Percentiles rank a stretch among this genome's conserved stretches.
Conservation (phyloP, 1,140 invertebrate genomes). For the Neodiprion fabricii region DNA sequence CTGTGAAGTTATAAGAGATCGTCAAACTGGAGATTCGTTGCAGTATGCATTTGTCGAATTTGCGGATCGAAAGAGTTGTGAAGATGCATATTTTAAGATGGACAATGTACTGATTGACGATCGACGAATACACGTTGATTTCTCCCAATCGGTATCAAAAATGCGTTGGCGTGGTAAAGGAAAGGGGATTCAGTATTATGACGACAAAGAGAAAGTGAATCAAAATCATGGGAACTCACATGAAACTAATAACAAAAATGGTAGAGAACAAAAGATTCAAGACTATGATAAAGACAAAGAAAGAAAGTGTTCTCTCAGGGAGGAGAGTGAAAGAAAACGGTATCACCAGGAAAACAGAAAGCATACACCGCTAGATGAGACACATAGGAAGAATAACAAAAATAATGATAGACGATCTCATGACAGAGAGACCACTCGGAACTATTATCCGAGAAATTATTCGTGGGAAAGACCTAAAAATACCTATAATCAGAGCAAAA, state of each 20-base stretch:
- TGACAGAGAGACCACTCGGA: background rate
- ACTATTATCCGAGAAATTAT: background rate
- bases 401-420: background rate
- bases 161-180: conserved; percentile 88
- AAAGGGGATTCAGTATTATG: conserved; percentile 67
- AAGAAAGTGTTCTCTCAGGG: conserved; percentile 1
- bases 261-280: background rate
- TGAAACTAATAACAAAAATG: background rate
- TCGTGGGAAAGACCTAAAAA: background rate
- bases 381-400: background rate
- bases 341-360: background rate
- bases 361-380: background rate
- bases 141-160: conserved; percentile 97
- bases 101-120: conserved; percentile 99
- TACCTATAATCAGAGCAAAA: background rate
- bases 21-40: conserved; percentile 91
- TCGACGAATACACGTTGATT: conserved; percentile 98
- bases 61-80: conserved; percentile 92
- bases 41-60: conserved; percentile 99
- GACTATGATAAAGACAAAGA: background rate
- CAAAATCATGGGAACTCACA: background rate
- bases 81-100: conserved; percentile 99
- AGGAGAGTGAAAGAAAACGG: background rate
- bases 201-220: conserved; percentile 27
- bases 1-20: conserved; percentile 97